phyloP scores from a whole-genome alignment of 1,140 invertebrate species.

The Anoplolepis gracilipes region DNA sequence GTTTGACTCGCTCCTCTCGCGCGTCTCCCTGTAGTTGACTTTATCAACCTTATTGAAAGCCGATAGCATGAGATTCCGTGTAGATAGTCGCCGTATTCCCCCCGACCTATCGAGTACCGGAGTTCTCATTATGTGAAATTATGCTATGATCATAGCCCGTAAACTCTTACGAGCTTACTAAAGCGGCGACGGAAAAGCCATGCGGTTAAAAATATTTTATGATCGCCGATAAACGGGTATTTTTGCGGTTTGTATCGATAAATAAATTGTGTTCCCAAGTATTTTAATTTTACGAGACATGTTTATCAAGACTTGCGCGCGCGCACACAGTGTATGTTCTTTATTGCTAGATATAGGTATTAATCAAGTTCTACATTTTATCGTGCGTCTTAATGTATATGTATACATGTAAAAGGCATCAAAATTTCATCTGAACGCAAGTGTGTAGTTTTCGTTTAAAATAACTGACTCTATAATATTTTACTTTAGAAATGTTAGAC shows the following conservation, averaged over 20 bases:
- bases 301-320: constrained; percentile 22
- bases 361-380: constrained; percentile 27
- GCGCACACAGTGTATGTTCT: background rate
- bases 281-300: constrained; percentile 49
- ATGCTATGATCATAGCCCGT: constrained; percentile 71
- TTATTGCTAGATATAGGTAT: constrained; percentile 13
- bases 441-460: background rate
- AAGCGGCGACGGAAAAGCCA: constrained; percentile 68
- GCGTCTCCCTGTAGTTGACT: constrained; percentile 80
- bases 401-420: background rate
- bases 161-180: constrained; percentile 63
- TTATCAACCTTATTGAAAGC: constrained; percentile 86
- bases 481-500: background rate
- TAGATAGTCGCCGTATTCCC: constrained; percentile 81
- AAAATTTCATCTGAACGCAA: background rate
- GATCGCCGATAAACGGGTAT: constrained; percentile 64
- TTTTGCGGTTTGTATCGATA: constrained; percentile 48
- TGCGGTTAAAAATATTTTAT: constrained; percentile 62
- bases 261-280: constrained; percentile 29
- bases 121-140: constrained; percentile 75
- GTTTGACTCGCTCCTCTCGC: constrained; percentile 72
- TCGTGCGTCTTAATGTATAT: background rate
- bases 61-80: constrained; percentile 82
- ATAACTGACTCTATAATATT: background rate
- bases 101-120: constrained; percentile 79